phyloP scores from a whole-genome alignment of 2,113 vertebrate species.

The Mystacornis crossleyi region DNA sequence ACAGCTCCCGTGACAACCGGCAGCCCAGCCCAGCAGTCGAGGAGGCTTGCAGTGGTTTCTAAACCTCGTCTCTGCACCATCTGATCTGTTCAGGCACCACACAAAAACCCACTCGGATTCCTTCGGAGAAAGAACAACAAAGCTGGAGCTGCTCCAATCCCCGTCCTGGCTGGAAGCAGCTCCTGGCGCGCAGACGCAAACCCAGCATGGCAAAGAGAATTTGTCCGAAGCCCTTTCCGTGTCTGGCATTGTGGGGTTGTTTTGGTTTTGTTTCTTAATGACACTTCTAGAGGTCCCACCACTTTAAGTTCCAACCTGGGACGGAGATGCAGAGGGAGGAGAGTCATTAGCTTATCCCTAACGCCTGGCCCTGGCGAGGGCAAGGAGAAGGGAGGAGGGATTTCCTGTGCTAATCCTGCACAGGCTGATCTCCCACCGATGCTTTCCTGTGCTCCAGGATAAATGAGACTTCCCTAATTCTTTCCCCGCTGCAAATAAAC shows the following conservation, averaged over 20 bases:
- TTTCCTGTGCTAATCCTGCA: not conserved
- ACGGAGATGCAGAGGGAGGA: constrained; percentile 9
- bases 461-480: constrained; percentile 28
- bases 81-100: not conserved
- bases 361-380: not conserved
- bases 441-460: not conserved
- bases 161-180: not conserved
- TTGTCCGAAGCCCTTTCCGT: not conserved
- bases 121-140: not conserved
- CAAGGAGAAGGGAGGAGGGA: not conserved
- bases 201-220: not conserved
- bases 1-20: not conserved
- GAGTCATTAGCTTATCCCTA: constrained; percentile 16
- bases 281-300: not conserved
- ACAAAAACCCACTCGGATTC: not conserved
- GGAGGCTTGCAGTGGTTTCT: not conserved
- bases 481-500: constrained; percentile 22
- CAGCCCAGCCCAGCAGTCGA: not conserved
- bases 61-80: not conserved
- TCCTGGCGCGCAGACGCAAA: fast-evolving
- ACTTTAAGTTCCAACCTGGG: not conserved
- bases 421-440: not conserved
- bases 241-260: fast-evolving
- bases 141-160: constrained; percentile 2
- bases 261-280: not conserved